A percentile compares a stretch with the other conserved stretches of the same genome.
Evolutionary conservation across 2,113 vertebrate species (phyloP).

Genomic region (Cinclus cinclus): DNA sequence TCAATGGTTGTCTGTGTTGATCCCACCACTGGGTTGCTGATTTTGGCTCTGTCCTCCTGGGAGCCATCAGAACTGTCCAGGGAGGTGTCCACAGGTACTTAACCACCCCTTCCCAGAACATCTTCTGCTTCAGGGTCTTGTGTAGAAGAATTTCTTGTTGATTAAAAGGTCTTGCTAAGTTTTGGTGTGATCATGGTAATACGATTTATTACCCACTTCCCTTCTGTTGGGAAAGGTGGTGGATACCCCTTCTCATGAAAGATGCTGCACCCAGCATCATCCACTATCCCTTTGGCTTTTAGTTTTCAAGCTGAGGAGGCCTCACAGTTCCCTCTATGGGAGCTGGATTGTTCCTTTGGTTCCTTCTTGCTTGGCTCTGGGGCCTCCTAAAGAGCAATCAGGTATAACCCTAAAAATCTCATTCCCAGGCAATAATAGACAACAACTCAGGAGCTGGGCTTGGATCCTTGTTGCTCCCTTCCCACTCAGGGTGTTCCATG

Average conservation of each 20-base stretch:
- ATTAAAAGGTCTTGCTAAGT: neutral
- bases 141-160: neutral
- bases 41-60: neutral
- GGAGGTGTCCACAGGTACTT: rapidly evolving
- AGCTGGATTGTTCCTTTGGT: neutral
- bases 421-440: neutral
- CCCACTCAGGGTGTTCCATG: neutral
- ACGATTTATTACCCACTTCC: neutral
- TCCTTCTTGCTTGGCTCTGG: neutral
- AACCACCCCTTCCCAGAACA: neutral
- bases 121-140: neutral
- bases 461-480: neutral
- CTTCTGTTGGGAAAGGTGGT: neutral
- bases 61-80: neutral
- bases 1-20: rapidly evolving
- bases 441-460: neutral
- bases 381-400: neutral
- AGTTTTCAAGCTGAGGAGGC: neutral
- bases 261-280: neutral
- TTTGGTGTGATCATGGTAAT: neutral
- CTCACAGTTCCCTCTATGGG: rapidly evolving
- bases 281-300: neutral
- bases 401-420: neutral
- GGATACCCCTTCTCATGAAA: neutral
- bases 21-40: neutral